Conservation (phyloP, 2,113 vertebrate genomes). For the Sigmodon hispidus region DNA sequence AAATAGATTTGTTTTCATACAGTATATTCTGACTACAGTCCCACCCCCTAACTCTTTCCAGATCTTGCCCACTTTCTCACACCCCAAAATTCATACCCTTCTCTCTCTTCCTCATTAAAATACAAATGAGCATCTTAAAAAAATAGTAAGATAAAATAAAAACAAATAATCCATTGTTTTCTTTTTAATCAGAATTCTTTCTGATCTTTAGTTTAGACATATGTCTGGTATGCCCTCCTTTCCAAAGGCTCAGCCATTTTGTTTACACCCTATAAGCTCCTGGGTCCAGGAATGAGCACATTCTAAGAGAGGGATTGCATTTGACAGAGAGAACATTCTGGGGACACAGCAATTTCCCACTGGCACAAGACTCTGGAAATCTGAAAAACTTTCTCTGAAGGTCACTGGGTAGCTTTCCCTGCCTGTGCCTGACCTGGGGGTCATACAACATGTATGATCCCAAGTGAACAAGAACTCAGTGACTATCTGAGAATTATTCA, state of each 20-base stretch:
- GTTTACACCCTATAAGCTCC: slow-evolving; percentile 45
- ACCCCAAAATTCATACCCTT: not conserved
- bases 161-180: not conserved
- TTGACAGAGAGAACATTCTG: slow-evolving; percentile 61
- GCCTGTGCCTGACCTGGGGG: not conserved
- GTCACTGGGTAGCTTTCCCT: not conserved
- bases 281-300: slow-evolving; percentile 40
- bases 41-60: not conserved
- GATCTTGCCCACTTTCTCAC: too few species aligned
- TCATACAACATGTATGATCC: not conserved
- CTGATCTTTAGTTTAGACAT: not conserved
- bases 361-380: not conserved
- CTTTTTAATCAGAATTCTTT: slow-evolving; percentile 46
- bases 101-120: not conserved
- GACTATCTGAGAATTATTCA: not conserved
- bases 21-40: not conserved
- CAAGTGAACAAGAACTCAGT: not conserved
- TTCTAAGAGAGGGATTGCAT: slow-evolving; percentile 55
- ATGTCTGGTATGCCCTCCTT: slow-evolving; percentile 49
- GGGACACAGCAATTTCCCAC: slow-evolving; percentile 47
- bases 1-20: not conserved
- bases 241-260: slow-evolving; percentile 56
- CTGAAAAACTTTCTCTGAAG: slow-evolving; percentile 34
- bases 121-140: not conserved
- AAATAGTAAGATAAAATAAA: not conserved